phyloP scores from a whole-genome alignment of 2,113 vertebrate genomes.

The Laticauda colubrina region DNA sequence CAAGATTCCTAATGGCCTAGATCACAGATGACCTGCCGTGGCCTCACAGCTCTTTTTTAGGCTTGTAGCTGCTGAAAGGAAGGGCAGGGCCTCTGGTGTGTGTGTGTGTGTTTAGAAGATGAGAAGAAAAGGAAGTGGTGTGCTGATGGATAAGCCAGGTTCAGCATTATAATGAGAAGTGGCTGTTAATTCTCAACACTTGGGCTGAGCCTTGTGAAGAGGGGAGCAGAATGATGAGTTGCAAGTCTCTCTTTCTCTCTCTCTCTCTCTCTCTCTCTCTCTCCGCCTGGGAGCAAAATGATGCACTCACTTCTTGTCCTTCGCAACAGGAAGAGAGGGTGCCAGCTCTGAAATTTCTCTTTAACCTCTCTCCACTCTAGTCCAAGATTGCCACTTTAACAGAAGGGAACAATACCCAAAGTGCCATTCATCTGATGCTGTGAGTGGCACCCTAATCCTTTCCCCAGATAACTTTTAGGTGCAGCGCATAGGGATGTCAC shows the following conservation, averaged over 20 bases:
- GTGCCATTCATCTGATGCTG: neutral
- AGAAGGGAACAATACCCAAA: neutral
- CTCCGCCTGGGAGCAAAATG: neutral
- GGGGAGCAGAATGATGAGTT: neutral
- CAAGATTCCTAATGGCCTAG: neutral
- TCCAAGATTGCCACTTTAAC: neutral
- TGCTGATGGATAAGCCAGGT: neutral
- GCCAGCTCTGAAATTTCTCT: neutral
- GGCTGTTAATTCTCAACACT: neutral
- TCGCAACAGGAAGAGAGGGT: neutral
- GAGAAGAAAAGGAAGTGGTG: neutral
- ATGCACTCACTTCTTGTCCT: accelerated
- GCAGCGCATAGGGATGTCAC: neutral
- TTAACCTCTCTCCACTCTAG: neutral
- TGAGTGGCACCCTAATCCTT: neutral
- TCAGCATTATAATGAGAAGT: neutral
- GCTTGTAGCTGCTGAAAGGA: neutral
- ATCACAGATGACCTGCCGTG: neutral
- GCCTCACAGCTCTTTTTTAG: neutral
- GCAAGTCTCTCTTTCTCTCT: neutral
- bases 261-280: too few species aligned
- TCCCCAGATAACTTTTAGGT: neutral
- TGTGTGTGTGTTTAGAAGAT: neutral
- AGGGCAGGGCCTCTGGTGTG: neutral
- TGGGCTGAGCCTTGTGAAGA: neutral